Percentiles rank a stretch among this genome's conserved stretches.
Conservation (phyloP, 2,797 vertebrate genomes). For the Schizopygopsis malacanthus region DNA sequence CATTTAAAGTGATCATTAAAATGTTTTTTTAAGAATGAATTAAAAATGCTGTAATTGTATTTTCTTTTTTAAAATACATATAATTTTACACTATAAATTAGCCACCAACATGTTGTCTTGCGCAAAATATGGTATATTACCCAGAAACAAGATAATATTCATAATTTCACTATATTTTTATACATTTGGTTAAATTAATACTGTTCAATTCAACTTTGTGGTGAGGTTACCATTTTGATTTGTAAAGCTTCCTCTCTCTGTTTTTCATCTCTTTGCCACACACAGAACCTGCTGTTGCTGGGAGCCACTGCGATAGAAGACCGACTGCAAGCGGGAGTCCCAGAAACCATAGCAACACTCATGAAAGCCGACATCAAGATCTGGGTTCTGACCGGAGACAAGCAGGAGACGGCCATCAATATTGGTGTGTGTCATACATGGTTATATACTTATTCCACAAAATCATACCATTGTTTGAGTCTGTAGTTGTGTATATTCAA, state of each 20-base stretch:
- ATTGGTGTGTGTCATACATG: conserved; percentile 77
- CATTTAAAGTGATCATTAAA: no score
- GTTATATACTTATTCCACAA: not conserved
- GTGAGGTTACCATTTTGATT: not conserved
- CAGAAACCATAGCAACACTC: conserved; percentile 94
- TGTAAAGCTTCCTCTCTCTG: not conserved
- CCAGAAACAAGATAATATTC: not conserved
- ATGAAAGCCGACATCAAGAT: conserved; percentile 96
- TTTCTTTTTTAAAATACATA: not conserved
- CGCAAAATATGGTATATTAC: not conserved
- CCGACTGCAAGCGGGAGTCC: conserved; percentile 92
- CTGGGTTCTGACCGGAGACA: conserved; percentile 97
- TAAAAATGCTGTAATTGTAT: not conserved
- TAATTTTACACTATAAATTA: not conserved
- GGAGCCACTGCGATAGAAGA: conserved; percentile 98
- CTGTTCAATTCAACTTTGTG: not conserved
- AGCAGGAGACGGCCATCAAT: conserved; percentile 96
- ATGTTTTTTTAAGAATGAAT: no score
- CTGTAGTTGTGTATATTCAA: not conserved
- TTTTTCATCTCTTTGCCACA: conserved; percentile 39
- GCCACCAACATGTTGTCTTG: not conserved
- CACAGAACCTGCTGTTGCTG: conserved; percentile 89
- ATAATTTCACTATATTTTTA: not conserved
- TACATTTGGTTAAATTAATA: not conserved
- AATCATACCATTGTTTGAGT: not conserved